Conservation (phyloP, 2,888 invertebrate genomes). For the Ormyrus pomaceus region DNA sequence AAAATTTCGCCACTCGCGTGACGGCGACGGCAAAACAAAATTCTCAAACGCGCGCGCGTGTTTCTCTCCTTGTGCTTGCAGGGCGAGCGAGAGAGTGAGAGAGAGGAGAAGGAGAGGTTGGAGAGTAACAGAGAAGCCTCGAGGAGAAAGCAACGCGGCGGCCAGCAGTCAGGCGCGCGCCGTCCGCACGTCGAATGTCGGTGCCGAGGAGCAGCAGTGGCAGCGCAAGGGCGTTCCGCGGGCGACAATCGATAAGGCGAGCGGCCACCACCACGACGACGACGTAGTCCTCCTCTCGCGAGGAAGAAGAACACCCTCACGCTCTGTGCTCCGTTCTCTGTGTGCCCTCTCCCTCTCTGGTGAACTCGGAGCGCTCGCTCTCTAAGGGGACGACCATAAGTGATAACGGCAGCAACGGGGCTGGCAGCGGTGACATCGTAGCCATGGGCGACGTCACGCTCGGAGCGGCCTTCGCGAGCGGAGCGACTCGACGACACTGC, state of each 20-base stretch:
- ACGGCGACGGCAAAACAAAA: too few species aligned
- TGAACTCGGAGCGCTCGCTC: slow-evolving; percentile 6
- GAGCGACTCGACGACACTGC: slow-evolving; percentile 42
- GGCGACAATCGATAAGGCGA: slow-evolving; percentile 26
- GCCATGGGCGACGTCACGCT: slow-evolving; percentile 50
- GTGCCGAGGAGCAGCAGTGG: slow-evolving; percentile 52
- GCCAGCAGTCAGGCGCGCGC: neutral
- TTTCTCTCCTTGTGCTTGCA: neutral
- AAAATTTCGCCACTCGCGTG: slow-evolving; percentile 26
- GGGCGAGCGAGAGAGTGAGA: neutral
- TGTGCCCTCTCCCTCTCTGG: neutral
- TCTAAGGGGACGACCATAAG: neutral
- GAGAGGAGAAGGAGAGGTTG: neutral
- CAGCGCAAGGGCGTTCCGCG: slow-evolving; percentile 36
- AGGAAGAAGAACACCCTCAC: neutral
- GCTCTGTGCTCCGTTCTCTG: neutral
- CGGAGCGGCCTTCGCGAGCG: slow-evolving; percentile 39
- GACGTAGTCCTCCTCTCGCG: slow-evolving; percentile 15
- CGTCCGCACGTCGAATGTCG: slow-evolving; percentile 23
- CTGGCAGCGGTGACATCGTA: neutral
- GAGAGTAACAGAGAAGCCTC: slow-evolving; percentile 3
- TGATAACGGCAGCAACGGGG: neutral
- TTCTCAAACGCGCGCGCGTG: too few species aligned
- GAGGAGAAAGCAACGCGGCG: neutral
- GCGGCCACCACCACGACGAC: neutral